A percentile compares a stretch with the other conserved stretches of the same genome.
Conservation (phyloP, 2,888 invertebrate genomes). For the Thecophora atra region DNA sequence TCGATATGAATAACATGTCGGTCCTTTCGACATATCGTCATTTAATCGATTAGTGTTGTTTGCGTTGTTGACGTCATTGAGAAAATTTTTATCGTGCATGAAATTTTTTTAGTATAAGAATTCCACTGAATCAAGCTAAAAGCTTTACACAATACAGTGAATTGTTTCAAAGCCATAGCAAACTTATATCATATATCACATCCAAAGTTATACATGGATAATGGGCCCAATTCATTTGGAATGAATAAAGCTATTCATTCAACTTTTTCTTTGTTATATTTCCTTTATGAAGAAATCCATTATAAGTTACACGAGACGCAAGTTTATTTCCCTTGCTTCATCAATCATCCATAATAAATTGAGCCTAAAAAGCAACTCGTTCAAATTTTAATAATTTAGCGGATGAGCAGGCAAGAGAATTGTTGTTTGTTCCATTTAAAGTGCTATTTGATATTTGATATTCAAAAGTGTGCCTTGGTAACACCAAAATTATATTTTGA, state of each 20-base stretch:
- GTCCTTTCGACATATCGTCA: too few relatives aligned
- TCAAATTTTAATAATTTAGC: background rate
- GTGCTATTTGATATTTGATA: slow-evolving; percentile 20
- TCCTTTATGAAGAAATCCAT: background rate
- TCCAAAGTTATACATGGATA: background rate
- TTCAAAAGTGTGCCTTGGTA: slow-evolving; percentile 18
- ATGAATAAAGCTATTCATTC: background rate
- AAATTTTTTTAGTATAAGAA: background rate
- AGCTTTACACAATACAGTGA: too few relatives aligned
- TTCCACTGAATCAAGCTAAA: too few relatives aligned
- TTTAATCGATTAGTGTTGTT: too few relatives aligned
- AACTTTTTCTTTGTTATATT: background rate
- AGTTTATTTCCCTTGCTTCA: slow-evolving; percentile 26
- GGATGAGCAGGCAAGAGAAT: too few relatives aligned
- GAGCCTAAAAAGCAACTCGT: slow-evolving; percentile 1
- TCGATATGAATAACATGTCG: too few relatives aligned
- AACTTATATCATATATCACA: too few relatives aligned
- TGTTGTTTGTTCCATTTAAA: background rate
- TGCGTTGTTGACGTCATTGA: slow-evolving; percentile 4
- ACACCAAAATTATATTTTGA: background rate
- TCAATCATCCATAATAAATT: slow-evolving; percentile 19
- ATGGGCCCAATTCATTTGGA: background rate
- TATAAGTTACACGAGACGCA: slow-evolving; percentile 18
- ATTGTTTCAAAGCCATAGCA: too few relatives aligned
- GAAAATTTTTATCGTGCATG: background rate